Evolutionary conservation across 2,113 vertebrate genomes (phyloP).

Genomic region (Oceanodroma tethys): DNA sequence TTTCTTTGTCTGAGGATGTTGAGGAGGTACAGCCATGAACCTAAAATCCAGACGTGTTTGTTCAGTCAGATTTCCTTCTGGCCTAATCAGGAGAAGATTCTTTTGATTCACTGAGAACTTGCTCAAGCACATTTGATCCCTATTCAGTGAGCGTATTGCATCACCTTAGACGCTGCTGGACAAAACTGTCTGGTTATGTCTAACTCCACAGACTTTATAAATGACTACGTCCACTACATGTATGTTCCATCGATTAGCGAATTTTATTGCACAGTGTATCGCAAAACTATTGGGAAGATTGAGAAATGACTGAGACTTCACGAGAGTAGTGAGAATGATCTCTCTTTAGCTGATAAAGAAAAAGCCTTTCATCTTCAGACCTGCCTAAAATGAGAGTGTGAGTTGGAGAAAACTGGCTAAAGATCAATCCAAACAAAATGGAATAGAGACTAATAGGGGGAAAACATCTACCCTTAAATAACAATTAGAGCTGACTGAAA

Average conservation of each 20-base stretch:
- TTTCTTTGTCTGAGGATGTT: neutral
- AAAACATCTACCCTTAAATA: neutral
- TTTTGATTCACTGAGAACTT: neutral
- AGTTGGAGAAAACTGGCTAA: neutral
- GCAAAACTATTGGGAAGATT: neutral
- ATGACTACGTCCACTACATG: neutral
- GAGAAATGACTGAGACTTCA: neutral
- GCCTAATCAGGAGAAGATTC: neutral
- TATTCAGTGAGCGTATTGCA: neutral
- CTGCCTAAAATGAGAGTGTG: neutral
- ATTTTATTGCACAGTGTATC: neutral
- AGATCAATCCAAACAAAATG: neutral
- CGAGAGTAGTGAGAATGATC: neutral
- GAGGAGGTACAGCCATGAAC: neutral
- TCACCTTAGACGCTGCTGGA: neutral
- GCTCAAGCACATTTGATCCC: neutral
- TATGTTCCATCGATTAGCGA: neutral
- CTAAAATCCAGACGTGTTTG: neutral
- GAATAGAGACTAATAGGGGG: neutral
- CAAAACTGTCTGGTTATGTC: neutral
- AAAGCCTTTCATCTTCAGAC: constrained; percentile 14
- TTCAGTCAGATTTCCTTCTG: neutral
- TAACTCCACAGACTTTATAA: neutral
- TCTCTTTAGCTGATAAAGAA: neutral
- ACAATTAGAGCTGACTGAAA: neutral